These are phyloP conservation scores for Amphipoea oculea DNA, from an alignment of 2,888 invertebrate genomes.

Conservation along the genomic window DNA sequence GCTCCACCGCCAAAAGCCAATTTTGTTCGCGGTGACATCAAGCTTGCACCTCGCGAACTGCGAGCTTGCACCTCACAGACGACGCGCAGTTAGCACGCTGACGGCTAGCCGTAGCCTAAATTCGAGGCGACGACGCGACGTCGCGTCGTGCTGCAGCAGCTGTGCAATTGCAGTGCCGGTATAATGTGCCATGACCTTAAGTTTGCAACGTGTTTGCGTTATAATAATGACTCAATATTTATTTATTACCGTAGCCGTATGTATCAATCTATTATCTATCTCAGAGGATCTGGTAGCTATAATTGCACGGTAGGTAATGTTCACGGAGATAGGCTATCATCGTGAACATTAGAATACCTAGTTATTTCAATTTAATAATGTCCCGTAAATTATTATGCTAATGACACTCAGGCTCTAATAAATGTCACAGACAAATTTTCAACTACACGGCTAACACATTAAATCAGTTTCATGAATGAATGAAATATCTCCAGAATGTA, in stretches of 20 bases:
- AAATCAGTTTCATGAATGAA: constrained; percentile 30
- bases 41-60: too few relatives aligned
- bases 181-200: too few relatives aligned
- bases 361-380: background rate
- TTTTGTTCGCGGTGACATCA: too few relatives aligned
- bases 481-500: constrained; percentile 22
- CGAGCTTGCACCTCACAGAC: too few relatives aligned
- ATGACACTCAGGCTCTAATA: constrained; percentile 2
- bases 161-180: too few relatives aligned
- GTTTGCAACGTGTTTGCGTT: background rate
- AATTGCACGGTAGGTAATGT: background rate
- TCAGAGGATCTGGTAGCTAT: too few relatives aligned
- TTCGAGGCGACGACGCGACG: too few relatives aligned
- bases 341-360: background rate
- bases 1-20: too few relatives aligned
- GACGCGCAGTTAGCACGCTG: too few relatives aligned
- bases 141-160: too few relatives aligned
- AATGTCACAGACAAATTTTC: constrained; percentile 10
- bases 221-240: background rate
- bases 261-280: too few relatives aligned
- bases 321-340: background rate
- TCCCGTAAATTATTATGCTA: background rate
- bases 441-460: background rate
- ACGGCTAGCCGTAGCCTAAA: too few relatives aligned
- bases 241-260: background rate